Conservation (phyloP, 2,888 invertebrate genomes). For the Lasioglossum vierecki region DNA sequence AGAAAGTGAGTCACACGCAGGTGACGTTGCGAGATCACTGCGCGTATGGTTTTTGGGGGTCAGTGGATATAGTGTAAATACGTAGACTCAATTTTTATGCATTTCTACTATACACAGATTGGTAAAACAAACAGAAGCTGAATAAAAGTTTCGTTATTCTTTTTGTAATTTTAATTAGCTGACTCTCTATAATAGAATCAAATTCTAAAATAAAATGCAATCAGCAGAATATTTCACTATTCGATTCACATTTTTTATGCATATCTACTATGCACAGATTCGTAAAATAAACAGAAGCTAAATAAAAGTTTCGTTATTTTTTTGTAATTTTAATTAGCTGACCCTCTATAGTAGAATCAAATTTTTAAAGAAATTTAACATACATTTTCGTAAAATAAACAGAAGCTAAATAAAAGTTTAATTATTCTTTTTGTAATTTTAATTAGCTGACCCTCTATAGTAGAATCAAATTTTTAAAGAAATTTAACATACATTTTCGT, state of each 20-base stretch:
- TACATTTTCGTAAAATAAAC: not conserved
- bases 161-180: not conserved
- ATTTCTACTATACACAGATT: not conserved
- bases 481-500: not conserved
- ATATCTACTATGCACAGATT: too few relatives aligned
- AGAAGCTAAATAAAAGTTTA: not conserved
- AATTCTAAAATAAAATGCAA: too few relatives aligned
- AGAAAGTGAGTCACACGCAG: conserved; percentile 69
- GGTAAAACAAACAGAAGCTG: not conserved
- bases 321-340: not conserved
- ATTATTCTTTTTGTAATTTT: not conserved
- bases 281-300: not conserved
- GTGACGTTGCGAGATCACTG: conserved; percentile 61
- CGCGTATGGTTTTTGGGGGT: conserved; percentile 53
- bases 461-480: too few relatives aligned
- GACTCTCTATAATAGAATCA: too few relatives aligned
- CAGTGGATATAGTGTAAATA: not conserved
- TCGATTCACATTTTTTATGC: too few relatives aligned
- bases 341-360: too few relatives aligned
- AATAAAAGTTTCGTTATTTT: not conserved
- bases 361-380: not conserved
- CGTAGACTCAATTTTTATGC: not conserved
- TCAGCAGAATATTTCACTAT: too few relatives aligned
- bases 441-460: not conserved
- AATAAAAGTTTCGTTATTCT: not conserved